Evolutionary conservation across 2,113 vertebrate species (phyloP).

Genomic region (Talpa occidentalis): DNA sequence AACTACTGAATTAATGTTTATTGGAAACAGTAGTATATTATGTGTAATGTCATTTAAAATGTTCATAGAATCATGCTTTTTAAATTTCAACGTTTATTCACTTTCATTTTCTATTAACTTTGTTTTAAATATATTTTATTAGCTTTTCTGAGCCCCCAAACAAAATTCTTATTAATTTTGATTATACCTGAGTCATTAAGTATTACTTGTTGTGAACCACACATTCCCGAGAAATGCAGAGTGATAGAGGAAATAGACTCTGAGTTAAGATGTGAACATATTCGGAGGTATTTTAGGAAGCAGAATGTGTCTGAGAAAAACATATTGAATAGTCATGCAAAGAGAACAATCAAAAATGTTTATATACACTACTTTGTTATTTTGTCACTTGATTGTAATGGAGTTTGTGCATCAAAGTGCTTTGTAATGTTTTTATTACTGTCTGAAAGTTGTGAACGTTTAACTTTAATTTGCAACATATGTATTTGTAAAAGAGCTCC

Average conservation of each 20-base stretch:
- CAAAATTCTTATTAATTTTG: slow-evolving; percentile 40
- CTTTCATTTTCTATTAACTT: slow-evolving; percentile 26
- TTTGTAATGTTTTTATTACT: not conserved
- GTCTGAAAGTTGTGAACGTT: not conserved
- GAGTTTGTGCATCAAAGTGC: not conserved
- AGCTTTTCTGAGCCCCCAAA: slow-evolving; percentile 25
- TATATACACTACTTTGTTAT: slow-evolving; percentile 4
- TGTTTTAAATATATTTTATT: not conserved
- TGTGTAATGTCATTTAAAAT: slow-evolving; percentile 21
- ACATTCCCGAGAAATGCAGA: slow-evolving; percentile 4
- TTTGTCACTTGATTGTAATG: slow-evolving; percentile 32
- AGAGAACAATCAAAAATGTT: not conserved
- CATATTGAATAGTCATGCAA: not conserved
- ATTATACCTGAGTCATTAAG: not conserved
- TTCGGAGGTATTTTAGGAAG: slow-evolving; percentile 48
- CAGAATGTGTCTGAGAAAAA: slow-evolving; percentile 12
- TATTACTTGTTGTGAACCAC: slow-evolving; percentile 27
- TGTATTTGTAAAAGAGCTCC: not conserved
- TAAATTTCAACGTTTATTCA: not conserved
- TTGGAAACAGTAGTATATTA: slow-evolving; percentile 26
- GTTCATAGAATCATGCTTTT: not conserved
- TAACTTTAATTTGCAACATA: not conserved
- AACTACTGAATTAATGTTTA: not conserved
- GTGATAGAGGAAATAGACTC: slow-evolving; percentile 20
- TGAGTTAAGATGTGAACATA: slow-evolving; percentile 8